A percentile compares a stretch with the other conserved stretches of the same genome.
Evolutionary conservation across 2,797 vertebrate genomes (phyloP).

Genomic region (Arremon aurantiirostris): DNA sequence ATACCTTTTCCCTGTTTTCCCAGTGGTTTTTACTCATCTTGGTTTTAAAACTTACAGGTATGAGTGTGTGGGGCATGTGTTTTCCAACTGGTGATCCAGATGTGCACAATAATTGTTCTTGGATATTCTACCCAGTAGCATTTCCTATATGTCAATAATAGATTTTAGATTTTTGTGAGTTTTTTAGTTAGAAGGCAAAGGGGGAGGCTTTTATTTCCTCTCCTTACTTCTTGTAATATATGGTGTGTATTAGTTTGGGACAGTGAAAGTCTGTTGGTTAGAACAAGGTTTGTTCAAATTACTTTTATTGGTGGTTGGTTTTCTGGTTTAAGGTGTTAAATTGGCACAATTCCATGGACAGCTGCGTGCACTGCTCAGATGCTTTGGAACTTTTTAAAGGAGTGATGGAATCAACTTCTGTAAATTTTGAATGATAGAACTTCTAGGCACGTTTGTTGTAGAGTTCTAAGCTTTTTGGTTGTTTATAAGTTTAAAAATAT

Average conservation of each 20-base stretch:
- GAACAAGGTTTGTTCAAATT: background rate
- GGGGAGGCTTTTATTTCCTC: background rate
- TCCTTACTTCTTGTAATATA: background rate
- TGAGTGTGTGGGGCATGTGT: background rate
- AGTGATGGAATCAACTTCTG: background rate
- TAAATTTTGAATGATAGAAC: background rate
- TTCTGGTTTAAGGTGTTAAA: background rate
- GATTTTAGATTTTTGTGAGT: background rate
- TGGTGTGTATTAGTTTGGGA: background rate
- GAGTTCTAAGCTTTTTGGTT: background rate
- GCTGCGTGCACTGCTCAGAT: background rate
- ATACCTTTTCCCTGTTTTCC: background rate
- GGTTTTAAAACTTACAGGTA: background rate
- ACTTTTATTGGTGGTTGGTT: background rate
- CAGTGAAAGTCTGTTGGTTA: background rate
- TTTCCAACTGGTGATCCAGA: background rate
- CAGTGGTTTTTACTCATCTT: background rate
- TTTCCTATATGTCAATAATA: background rate
- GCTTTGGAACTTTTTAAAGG: background rate
- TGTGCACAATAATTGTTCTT: fast-evolving
- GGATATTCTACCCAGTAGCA: background rate
- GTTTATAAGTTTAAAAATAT: background rate
- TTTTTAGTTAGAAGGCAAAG: background rate
- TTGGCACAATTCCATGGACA: background rate
- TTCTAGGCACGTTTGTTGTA: background rate